These are phyloP conservation scores for Coenonympha glycerion DNA, from an alignment of 2,888 invertebrate species.

Conservation along the genomic window DNA sequence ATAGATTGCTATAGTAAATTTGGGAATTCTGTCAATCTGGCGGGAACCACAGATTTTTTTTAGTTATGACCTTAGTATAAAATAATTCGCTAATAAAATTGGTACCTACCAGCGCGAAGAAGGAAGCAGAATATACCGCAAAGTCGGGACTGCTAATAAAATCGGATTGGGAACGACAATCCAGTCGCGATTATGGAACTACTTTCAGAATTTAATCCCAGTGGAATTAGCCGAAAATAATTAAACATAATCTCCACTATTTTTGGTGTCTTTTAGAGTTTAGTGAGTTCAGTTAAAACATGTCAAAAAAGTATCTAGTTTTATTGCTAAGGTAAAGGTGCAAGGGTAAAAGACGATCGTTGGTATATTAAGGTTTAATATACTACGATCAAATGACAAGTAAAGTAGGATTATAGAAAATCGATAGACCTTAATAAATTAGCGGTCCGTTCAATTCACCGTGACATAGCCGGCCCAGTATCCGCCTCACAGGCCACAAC, in stretches of 20 bases:
- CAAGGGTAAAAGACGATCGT: too few species aligned
- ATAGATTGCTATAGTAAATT: too few species aligned
- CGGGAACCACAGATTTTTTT: too few species aligned
- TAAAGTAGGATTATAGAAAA: not conserved
- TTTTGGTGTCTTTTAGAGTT: not conserved
- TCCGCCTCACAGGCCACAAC: slow-evolving; percentile 2
- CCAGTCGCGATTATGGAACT: slow-evolving; percentile 5
- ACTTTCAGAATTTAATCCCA: slow-evolving; percentile 3
- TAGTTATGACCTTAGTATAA: not conserved
- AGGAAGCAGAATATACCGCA: slow-evolving; percentile 4
- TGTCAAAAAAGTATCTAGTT: too few species aligned
- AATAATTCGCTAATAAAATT: slow-evolving; percentile 2
- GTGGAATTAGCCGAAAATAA: not conserved
- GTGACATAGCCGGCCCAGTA: not conserved
- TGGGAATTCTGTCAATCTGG: too few species aligned
- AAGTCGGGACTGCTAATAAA: slow-evolving; percentile 8
- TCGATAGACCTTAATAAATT: not conserved
- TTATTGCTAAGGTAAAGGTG: too few species aligned
- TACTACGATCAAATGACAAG: too few species aligned
- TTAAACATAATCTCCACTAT: not conserved
- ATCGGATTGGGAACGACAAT: slow-evolving; percentile 5
- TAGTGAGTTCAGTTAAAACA: too few species aligned
- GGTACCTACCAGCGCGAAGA: not conserved
- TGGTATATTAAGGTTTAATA: too few species aligned
- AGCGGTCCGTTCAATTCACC: not conserved